phyloP scores from a whole-genome alignment of 2,113 vertebrate species.

The Seriola dumerili region DNA sequence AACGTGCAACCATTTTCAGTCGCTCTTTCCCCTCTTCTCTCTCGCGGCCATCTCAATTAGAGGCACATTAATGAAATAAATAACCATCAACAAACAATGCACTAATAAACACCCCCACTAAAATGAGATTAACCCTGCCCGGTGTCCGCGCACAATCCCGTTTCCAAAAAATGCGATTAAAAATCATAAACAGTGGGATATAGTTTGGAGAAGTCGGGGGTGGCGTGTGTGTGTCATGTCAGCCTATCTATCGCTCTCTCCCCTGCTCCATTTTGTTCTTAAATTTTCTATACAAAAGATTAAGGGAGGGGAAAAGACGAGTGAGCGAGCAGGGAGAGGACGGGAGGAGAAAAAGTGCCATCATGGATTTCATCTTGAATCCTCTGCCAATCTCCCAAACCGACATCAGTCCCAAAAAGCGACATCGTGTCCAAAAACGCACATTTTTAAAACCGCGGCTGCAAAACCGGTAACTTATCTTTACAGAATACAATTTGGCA shows the following conservation, averaged over 20 bases:
- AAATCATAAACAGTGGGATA: conserved; percentile 42
- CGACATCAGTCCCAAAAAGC: conserved; percentile 58
- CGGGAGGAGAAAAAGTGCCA: conserved; percentile 78
- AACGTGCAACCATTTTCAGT: conserved; percentile 88
- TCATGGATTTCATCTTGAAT: conserved; percentile 86
- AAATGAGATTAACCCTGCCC: conserved; percentile 54
- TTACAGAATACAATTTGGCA: conserved; percentile 6
- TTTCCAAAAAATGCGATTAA: conserved; percentile 42
- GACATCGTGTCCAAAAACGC: conserved; percentile 43
- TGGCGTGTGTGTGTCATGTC: conserved; percentile 78
- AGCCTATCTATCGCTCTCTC: conserved; percentile 76
- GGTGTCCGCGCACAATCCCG: conserved; percentile 30
- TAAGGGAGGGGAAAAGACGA: conserved; percentile 83
- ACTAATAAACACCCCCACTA: conserved; percentile 63
- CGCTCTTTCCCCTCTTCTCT: conserved; percentile 81
- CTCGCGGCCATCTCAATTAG: conserved; percentile 89
- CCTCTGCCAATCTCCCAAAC: conserved; percentile 77
- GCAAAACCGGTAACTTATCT: conserved; percentile 57
- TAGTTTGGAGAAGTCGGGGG: conserved; percentile 74
- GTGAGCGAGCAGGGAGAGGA: conserved; percentile 75
- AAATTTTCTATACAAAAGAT: conserved; percentile 88
- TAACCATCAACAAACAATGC: conserved; percentile 84
- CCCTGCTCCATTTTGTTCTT: conserved; percentile 85
- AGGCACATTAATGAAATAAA: conserved; percentile 87
- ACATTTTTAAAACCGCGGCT: conserved; percentile 7